phyloP scores from a whole-genome alignment of 2,797 vertebrate genomes.

The Dendrocincla tyrannina region DNA sequence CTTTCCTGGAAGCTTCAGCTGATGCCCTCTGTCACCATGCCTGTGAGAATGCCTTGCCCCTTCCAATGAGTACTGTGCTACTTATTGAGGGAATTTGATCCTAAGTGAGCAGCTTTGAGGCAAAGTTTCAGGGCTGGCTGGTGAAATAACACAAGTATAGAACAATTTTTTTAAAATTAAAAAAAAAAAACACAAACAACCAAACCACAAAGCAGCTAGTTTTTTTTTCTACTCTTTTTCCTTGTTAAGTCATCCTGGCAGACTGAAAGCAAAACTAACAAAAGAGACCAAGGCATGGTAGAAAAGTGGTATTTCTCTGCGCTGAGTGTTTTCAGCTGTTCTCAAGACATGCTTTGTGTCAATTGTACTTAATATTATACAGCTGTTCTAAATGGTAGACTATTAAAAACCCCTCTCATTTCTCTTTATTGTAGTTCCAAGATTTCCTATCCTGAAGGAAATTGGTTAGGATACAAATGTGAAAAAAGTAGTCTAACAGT shows the following conservation, averaged over 20 bases:
- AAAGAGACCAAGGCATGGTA: background rate
- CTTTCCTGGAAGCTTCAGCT: background rate
- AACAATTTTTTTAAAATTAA: rapidly evolving
- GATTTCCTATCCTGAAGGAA: conserved; percentile 6
- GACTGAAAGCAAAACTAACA: background rate
- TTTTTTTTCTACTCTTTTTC: background rate
- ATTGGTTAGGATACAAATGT: background rate
- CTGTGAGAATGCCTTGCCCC: background rate
- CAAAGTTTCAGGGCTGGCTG: background rate
- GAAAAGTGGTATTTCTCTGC: background rate
- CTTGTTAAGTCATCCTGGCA: background rate
- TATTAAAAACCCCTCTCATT: background rate
- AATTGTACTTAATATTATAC: background rate
- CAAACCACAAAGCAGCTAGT: background rate
- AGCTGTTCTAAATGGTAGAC: background rate
- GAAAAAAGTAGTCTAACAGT: background rate
- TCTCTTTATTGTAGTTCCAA: background rate
- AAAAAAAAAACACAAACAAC: background rate
- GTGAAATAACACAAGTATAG: background rate
- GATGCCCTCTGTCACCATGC: background rate
- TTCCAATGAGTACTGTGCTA: rapidly evolving
- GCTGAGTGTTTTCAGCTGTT: background rate
- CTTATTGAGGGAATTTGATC: background rate
- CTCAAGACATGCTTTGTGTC: background rate
- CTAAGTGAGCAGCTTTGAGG: background rate